Percentiles rank a stretch among this genome's conserved stretches.
phyloP scores from a whole-genome alignment of 2,797 vertebrate genomes.

The Rhinatrema bivittatum region DNA sequence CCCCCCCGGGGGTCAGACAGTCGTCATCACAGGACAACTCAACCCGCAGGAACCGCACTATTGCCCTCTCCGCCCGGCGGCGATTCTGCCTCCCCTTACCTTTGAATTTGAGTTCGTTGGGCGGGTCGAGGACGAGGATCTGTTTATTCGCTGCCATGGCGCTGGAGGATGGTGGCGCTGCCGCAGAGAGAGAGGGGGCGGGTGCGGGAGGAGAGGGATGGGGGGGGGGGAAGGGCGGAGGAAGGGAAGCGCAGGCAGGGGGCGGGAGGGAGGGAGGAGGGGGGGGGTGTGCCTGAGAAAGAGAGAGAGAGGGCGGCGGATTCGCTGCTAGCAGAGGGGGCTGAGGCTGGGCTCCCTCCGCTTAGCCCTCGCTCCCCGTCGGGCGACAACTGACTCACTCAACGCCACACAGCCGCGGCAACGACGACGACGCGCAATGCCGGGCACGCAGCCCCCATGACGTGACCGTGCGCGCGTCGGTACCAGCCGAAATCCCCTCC shows the following conservation, averaged over 20 bases:
- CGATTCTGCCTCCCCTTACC: slow-evolving; percentile 53
- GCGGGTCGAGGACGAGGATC: slow-evolving; percentile 80
- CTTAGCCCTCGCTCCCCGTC: background rate
- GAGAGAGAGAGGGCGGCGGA: background rate
- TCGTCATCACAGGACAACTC: background rate
- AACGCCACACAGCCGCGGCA: slow-evolving; percentile 11
- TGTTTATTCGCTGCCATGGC: slow-evolving; percentile 84
- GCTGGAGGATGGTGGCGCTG: slow-evolving; percentile 42
- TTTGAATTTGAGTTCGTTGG: slow-evolving; percentile 91
- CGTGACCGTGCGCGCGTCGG: too few species aligned
- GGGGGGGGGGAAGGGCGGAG: background rate
- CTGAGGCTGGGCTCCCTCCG: background rate
- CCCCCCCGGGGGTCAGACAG: too few species aligned
- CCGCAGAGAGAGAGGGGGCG: slow-evolving; percentile 20
- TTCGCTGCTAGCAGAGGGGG: background rate
- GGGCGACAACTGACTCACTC: slow-evolving; percentile 14
- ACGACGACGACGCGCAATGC: slow-evolving; percentile 7
- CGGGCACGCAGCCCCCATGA: too few species aligned
- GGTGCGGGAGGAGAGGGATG: background rate
- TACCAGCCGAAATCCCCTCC: too few species aligned
- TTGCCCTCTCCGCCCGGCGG: background rate
- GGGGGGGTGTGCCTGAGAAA: background rate
- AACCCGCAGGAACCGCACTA: background rate
- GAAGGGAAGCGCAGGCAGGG: background rate
- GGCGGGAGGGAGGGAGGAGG: slow-evolving; percentile 1